phyloP scores from a whole-genome alignment of 2,113 vertebrate species.

The Taurulus bubalis region DNA sequence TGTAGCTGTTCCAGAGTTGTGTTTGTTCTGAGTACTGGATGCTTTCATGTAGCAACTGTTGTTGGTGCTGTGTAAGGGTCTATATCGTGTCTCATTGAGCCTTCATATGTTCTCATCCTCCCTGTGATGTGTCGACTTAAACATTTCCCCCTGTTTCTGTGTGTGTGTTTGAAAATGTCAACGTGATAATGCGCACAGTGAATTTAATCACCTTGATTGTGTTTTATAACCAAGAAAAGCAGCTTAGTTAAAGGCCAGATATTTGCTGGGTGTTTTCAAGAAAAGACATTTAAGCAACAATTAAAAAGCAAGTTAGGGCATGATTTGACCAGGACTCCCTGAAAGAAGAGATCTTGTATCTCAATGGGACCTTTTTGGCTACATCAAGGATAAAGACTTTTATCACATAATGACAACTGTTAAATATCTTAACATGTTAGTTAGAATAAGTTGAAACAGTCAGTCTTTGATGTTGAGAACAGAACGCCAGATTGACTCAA shows the following conservation, averaged over 20 bases:
- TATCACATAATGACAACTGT: not conserved
- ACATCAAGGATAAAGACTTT: not conserved
- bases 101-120: not conserved
- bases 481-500: not conserved
- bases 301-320: not conserved
- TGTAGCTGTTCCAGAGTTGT: slow-evolving; percentile 10
- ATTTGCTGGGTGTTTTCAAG: not conserved
- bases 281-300: not conserved
- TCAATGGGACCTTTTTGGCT: not conserved
- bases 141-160: not conserved
- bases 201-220: not conserved
- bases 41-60: not conserved
- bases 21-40: slow-evolving; percentile 22
- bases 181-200: not conserved
- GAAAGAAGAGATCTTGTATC: not conserved
- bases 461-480: not conserved
- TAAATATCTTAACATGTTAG: not conserved
- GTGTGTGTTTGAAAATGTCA: not conserved
- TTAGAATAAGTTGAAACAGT: too few species aligned
- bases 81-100: not conserved
- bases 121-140: not conserved
- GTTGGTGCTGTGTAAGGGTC: not conserved
- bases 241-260: not conserved
- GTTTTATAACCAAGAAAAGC: not conserved
- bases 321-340: not conserved